Evolutionary conservation across 2,888 invertebrate species (phyloP).

Genomic region (Mesoligia furuncula): DNA sequence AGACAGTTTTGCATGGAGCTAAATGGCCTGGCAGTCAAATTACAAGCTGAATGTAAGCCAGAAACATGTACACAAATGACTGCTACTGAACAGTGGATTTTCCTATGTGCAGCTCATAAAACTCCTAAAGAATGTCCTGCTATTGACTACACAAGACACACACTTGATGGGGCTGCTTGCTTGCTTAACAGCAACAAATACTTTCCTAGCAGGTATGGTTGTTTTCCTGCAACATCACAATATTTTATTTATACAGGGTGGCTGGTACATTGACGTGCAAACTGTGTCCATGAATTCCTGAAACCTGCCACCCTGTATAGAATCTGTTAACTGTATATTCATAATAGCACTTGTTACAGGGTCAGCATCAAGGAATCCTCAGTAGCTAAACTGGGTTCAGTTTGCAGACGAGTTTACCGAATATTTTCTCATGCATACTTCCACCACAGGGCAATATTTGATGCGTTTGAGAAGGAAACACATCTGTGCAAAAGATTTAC

Average conservation of each 20-base stretch:
- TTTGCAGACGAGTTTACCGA: conserved; percentile 99
- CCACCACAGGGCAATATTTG: conserved; percentile 98
- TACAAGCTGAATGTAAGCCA: conserved; percentile 99
- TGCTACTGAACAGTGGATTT: conserved; percentile 99
- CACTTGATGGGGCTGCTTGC: conserved; percentile 99
- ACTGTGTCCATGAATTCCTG: not conserved
- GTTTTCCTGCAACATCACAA: not conserved
- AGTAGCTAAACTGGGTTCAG: conserved; percentile 99
- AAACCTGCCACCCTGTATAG: not conserved
- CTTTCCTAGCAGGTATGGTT: conserved; percentile 98
- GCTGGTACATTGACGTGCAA: not conserved
- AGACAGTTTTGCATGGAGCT: conserved; percentile 99
- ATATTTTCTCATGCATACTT: conserved; percentile 99
- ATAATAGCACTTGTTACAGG: conserved; percentile 89
- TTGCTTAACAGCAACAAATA: conserved; percentile 99
- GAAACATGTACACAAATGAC: conserved; percentile 99
- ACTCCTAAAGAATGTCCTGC: conserved; percentile 99
- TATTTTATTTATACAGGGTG: not conserved
- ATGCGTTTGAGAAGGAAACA: conserved; percentile 99
- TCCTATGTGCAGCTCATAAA: conserved; percentile 99
- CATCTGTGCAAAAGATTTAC: conserved; percentile 99
- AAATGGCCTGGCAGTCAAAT: conserved; percentile 98
- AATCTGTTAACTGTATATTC: not conserved
- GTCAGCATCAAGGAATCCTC: conserved; percentile 99
- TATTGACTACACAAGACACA: conserved; percentile 99